Base-by-base conservation (phyloP, 2,888 invertebrate species). In the Neoaliturus tenellus region DNA sequence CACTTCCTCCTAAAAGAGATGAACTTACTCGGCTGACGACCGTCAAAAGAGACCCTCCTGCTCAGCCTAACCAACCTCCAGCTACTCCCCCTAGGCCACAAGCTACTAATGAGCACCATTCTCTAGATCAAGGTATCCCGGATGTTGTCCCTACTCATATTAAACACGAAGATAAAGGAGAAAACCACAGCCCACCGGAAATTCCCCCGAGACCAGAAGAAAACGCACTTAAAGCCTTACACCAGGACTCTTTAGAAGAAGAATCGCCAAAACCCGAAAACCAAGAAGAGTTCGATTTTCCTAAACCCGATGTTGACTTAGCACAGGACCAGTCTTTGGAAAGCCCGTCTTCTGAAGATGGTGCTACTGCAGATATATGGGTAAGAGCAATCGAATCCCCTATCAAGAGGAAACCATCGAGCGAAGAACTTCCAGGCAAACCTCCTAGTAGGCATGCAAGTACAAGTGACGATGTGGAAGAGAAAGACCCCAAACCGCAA, bases 341-440 rank as follows among this genome's bases (percentile, higher is more conserved):
- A 39, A 85, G 85, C n/a, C 85, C 86, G n/a, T 86, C 86, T 3
- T 87, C 87, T 28, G 88, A 88, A 12, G 87, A 87, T 71, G 88
- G 88, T 20, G 88, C 87, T 12, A 87, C 88, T 3, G 88, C 88
- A 5, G 88, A 88, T 62, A 88, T 88, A 48, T 88, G 88, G 88
- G 88, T 88, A 8, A 80, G 88, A 41, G 86, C 88, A 4, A 88
- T 88, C 31, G 88, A 88, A 41, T 88, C 88, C 2, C 88, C 88
- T 0, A 85, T 88, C 25, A 87, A 87, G 67, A 87, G 86, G 81
- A 85, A 86, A 14, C 85, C 85, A 20, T 62, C 82, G 28, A 82
- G 48, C 20, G 78, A 83, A 25, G 80, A 80, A 23, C 23, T 35
- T 12, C 44, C 55, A n/a, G 69, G 41, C n/a, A 48, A 78, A 31